phyloP scores from a whole-genome alignment of 2,113 vertebrate species.

The Brienomyrus brachyistius region DNA sequence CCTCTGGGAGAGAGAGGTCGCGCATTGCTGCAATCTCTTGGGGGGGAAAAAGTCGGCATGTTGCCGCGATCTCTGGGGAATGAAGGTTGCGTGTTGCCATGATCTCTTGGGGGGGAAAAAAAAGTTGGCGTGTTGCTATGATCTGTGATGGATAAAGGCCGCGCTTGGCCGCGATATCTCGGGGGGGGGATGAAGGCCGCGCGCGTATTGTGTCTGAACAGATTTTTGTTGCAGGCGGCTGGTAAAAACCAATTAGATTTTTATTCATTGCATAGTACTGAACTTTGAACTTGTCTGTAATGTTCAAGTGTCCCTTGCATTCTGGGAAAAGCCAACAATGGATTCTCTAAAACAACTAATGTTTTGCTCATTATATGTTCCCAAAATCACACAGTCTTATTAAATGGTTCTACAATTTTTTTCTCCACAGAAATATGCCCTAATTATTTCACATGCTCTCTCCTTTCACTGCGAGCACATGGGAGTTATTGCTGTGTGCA shows the following conservation, averaged over 20 bases:
- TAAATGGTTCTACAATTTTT: neutral
- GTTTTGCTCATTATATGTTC: constrained; percentile 18
- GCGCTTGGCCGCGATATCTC: no score
- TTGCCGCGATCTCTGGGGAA: no score
- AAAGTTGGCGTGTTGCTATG: no score
- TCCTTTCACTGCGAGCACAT: neutral
- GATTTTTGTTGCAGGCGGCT: neutral
- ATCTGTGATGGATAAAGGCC: no score
- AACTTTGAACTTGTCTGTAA: no score
- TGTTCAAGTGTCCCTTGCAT: neutral
- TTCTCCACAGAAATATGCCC: neutral
- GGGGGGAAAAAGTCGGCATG: no score
- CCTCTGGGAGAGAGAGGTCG: neutral
- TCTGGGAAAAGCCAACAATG: neutral
- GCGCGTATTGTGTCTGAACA: neutral
- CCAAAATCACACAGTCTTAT: constrained; percentile 9
- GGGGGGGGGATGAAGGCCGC: no score
- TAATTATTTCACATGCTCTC: neutral
- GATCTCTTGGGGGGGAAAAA: no score
- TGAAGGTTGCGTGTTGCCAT: no score
- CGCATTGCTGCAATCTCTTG: no score
- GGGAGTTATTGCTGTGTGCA: neutral
- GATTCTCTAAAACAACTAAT: neutral
- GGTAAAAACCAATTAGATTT: neutral
- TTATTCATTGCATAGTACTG: neutral